Evolutionary conservation across 2,113 vertebrate genomes (phyloP).

Genomic region (Scomber colias): DNA sequence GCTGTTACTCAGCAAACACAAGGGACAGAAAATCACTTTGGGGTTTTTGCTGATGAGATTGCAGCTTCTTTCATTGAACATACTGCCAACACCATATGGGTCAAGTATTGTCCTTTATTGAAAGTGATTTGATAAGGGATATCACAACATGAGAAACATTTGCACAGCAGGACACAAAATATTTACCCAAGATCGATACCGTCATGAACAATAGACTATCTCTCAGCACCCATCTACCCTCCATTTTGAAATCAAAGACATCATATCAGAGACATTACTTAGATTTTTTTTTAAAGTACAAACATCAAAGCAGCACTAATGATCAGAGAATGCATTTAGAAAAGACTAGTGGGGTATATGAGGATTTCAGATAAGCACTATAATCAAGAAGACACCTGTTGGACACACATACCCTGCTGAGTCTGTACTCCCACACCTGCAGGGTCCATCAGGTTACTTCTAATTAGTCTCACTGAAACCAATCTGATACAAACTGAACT

Average conservation of each 20-base stretch:
- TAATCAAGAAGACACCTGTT: slow-evolving; percentile 34
- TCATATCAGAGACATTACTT: neutral
- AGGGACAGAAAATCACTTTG: slow-evolving; percentile 21
- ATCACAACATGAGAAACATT: slow-evolving; percentile 10
- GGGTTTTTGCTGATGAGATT: slow-evolving; percentile 27
- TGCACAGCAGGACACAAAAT: slow-evolving; percentile 21
- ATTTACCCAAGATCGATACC: slow-evolving; percentile 37
- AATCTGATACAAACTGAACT: slow-evolving; percentile 11
- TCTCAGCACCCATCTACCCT: neutral
- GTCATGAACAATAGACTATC: slow-evolving; percentile 1
- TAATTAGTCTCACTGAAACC: slow-evolving; percentile 55
- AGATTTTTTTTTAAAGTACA: neutral
- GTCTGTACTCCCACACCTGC: slow-evolving; percentile 6
- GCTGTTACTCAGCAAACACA: slow-evolving; percentile 45
- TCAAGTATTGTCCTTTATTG: slow-evolving; percentile 49
- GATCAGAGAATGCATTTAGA: slow-evolving; percentile 6
- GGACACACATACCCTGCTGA: slow-evolving; percentile 9
- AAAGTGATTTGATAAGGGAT: slow-evolving; percentile 52
- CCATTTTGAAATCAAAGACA: slow-evolving; percentile 19
- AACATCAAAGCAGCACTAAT: slow-evolving; percentile 22
- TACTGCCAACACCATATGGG: slow-evolving; percentile 11
- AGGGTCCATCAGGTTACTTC: slow-evolving; percentile 21
- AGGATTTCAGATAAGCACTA: slow-evolving; percentile 17
- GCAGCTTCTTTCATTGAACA: slow-evolving; percentile 36
- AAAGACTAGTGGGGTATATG: neutral